Conservation (phyloP, 2,113 vertebrate genomes). For the Baryphthengus martii region DNA sequence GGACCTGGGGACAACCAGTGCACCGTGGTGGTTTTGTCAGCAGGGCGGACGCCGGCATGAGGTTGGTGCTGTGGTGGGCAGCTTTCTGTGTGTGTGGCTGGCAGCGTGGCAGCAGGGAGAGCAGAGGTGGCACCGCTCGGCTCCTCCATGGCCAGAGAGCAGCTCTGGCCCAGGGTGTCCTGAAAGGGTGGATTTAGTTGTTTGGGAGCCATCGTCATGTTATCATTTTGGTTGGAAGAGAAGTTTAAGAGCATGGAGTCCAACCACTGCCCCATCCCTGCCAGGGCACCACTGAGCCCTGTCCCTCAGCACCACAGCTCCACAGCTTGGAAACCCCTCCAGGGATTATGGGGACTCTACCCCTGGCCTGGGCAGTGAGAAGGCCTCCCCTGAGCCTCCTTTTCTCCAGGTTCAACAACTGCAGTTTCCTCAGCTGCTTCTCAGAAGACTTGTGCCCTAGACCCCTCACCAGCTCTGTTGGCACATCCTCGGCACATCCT, state of each 20-base stretch:
- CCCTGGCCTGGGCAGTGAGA: too few species aligned
- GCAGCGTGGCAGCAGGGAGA: rapidly evolving
- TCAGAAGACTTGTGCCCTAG: too few species aligned
- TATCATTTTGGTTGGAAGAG: background rate
- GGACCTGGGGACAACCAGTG: background rate
- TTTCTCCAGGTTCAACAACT: background rate
- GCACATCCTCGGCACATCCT: background rate
- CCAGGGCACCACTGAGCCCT: too few species aligned
- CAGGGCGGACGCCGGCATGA: rapidly evolving
- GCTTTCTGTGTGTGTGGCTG: background rate
- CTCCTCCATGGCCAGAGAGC: background rate
- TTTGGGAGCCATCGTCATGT: rapidly evolving
- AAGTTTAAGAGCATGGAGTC: background rate
- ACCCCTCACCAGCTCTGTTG: background rate
- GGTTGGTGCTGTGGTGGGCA: rapidly evolving
- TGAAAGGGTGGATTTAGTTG: background rate
- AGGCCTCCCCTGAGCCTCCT: background rate
- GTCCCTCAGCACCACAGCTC: too few species aligned
- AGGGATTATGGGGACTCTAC: too few species aligned
- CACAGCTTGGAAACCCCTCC: too few species aligned
- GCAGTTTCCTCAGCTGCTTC: background rate
- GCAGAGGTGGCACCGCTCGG: rapidly evolving
- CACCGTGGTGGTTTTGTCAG: rapidly evolving
- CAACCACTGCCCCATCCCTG: background rate
- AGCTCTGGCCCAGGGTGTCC: background rate